Conservation (phyloP, 92 coral and sea anemone genomes). For the Parazoanthus darwini region DNA sequence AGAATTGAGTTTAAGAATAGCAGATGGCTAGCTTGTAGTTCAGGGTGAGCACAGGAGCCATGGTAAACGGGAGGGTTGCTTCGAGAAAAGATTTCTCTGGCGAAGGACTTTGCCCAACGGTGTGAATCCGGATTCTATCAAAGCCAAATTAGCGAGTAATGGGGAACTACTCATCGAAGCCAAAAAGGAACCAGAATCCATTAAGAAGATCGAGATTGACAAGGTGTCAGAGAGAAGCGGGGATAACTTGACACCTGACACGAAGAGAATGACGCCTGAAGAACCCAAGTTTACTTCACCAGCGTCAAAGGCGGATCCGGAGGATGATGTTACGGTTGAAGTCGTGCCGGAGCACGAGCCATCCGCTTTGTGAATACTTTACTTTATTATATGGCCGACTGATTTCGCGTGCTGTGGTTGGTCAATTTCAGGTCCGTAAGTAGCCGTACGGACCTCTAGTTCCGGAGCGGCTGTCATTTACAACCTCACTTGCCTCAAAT, state of each 20-base stretch:
- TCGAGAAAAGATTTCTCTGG: constrained; percentile 45
- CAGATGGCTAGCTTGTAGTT: constrained; percentile 41
- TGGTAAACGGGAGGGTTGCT: constrained; percentile 35
- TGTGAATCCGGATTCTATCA: constrained; percentile 39
- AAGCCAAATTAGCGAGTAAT: constrained; percentile 35
- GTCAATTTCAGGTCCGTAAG: too few species aligned
- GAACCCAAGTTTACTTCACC: background rate
- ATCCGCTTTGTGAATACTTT: background rate
- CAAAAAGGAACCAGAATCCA: background rate
- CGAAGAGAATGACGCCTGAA: background rate
- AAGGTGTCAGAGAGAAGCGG: constrained; percentile 7
- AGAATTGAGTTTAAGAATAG: constrained; percentile 55
- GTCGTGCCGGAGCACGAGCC: constrained; percentile 50
- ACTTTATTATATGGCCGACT: too few species aligned
- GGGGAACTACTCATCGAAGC: constrained; percentile 13
- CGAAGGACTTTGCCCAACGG: constrained; percentile 47
- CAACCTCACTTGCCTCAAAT: too few species aligned
- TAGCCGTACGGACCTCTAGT: too few species aligned
- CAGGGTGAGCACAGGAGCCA: constrained; percentile 35
- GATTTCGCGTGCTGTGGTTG: too few species aligned
- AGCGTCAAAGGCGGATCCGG: background rate
- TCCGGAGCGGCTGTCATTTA: too few species aligned
- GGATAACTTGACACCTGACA: background rate
- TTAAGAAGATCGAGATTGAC: constrained; percentile 28
- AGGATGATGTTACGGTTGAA: constrained; percentile 66